Evolutionary conservation across 2,113 vertebrate genomes (phyloP), one percentile per base, ranked within the genome.

Genomic region (Otis tarda): DNA sequence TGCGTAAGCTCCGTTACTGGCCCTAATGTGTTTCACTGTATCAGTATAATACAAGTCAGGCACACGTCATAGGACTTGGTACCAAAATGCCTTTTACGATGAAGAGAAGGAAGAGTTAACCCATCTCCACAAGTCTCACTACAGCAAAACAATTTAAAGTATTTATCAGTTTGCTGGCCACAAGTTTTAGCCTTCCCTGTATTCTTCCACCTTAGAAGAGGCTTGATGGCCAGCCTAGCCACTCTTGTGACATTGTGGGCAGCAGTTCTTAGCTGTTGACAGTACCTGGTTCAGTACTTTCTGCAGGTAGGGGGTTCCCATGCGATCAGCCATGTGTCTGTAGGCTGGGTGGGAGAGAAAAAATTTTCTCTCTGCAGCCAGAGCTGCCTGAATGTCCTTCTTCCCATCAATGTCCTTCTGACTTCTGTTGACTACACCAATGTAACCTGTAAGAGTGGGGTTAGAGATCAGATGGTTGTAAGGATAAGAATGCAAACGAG

Each of bases 331-430:
- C 97, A 99, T 96, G 97, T 99, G 99, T 97, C 99, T 98, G 78
- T 99, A 99, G 6, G 98, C 97, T 6, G 99, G 98, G 71, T 99
- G 99, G n/a, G 99, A 98, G 63, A 99, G 98, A 84, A 99, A 99
- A 94, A 99, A 99, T 93, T 99, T 99, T 79, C 99, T 98, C 95
- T 99, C 99, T 1, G 99, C 99, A 10, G 98, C 98, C 97, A 99
- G 97, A n/a, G 99, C 99, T 4, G 99, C 99, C 4, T 98, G 98
- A 95, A 99, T 99, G 87, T 99, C 99, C 95, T 99, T 99, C 97
- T 97, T 99, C 52, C 99, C 99, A 82, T 99, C 99, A 4, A 99
- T 99, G 97, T 99, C 99, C 93, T 99, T 99, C 98, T 99, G 99
- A 97, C 99, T 99, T 92, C 99, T 98, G 97, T 99, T 99, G 89